A percentile compares a stretch with the other conserved stretches of the same genome.
These are phyloP conservation scores for Lota lota DNA, from an alignment of 2,113 vertebrate species.

Conservation along the genomic window DNA sequence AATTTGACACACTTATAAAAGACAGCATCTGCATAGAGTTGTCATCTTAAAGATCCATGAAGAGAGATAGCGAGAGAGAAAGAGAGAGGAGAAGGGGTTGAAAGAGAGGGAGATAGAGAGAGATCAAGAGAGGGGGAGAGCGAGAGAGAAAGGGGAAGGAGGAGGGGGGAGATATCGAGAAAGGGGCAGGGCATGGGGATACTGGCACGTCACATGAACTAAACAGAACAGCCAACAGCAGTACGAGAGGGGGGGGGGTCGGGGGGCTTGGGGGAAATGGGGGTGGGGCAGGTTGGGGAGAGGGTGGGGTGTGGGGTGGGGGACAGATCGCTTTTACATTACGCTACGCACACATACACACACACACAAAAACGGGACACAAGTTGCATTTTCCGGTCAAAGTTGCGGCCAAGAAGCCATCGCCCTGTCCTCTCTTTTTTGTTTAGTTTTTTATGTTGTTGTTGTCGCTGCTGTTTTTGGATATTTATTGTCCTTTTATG, in stretches of 20 bases:
- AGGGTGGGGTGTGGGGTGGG: conserved; percentile 36
- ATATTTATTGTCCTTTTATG: background rate
- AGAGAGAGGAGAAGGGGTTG: conserved; percentile 13
- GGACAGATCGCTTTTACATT: conserved; percentile 77
- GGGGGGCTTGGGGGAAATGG: conserved; percentile 16
- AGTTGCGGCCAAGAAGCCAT: conserved; percentile 56
- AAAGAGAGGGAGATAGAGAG: conserved; percentile 11
- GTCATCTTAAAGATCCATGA: conserved; percentile 83
- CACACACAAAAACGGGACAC: conserved; percentile 78
- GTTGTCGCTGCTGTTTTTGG: background rate
- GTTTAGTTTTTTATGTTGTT: conserved; percentile 7
- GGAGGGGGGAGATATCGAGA: conserved; percentile 20
- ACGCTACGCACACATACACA: conserved; percentile 81
- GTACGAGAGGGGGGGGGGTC: conserved; percentile 66
- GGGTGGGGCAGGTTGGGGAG: conserved; percentile 31
- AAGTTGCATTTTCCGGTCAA: conserved; percentile 78
- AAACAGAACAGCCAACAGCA: conserved; percentile 81
- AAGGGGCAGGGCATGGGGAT: conserved; percentile 50
- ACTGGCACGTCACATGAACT: conserved; percentile 80
- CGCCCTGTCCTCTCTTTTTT: conserved; percentile 37
- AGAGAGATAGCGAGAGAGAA: conserved; percentile 46
- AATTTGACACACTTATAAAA: conserved; percentile 83
- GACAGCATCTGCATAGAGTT: conserved; percentile 85
- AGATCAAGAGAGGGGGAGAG: conserved; percentile 2
- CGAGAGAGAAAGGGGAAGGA: conserved; percentile 15